Base-by-base conservation (phyloP, 2,888 invertebrate species). In the Apotomis turbidana region DNA sequence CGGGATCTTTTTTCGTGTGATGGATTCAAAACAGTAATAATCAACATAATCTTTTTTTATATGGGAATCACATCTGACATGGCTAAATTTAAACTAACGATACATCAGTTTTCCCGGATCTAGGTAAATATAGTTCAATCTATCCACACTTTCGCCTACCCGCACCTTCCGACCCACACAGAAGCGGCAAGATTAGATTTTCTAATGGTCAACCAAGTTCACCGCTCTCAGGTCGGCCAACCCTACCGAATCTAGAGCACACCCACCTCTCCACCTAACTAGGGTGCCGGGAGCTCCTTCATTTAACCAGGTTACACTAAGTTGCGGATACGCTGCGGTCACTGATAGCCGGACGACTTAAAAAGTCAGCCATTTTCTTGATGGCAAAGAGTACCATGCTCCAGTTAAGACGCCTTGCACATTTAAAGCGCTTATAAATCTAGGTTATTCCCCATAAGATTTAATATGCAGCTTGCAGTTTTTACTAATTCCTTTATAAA, bases 161-260 rank as follows among this genome's bases (percentile, higher is more conserved):
- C 68, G 60, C 72, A 78, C 80, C 68, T 4, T 15, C 51, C 78
- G 79, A 81, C 79, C 80, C 76, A 82, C 79, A 84, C 85, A 85
- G 84, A 81, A 85, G 85, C 83, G 78, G 80, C 72, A 76, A 83
- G 84, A 85, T 86, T 85, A 84, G 80, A 84, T 85, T 85, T 85
- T 84, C 83, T 86, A 83, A 86, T 86, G 84, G 83, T 81, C 81
- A 80, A 78, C 80, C 76, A 80, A 81, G 84, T 84, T 84, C 84
- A 83, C 77, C 83, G 81, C 81, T 84, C 85, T 80, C 69, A 54
- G 81, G 83, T 83, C 81, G 79, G 75, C 71, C 74, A 76, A 81
- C 76, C 77, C 74, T 55, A 44, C 74, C 74, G 61, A 74, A 64
- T 72, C 57, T 62, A 59, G 64, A 64, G 64, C 62, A 70, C 70